Conservation (phyloP, 2,888 invertebrate genomes). For the Orchesellides sinensis region DNA sequence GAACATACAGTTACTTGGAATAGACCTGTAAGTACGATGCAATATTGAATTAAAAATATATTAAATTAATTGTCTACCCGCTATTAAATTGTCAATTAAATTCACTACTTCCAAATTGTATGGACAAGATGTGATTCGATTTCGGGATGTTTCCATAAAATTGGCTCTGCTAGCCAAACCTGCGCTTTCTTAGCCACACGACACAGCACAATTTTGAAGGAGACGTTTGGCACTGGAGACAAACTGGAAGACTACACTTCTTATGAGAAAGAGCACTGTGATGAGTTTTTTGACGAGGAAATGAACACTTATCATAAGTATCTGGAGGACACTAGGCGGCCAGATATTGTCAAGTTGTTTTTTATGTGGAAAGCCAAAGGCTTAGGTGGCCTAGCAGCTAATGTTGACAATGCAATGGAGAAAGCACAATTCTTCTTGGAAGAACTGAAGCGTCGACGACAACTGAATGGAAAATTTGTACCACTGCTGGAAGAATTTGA, state of each 20-base stretch:
- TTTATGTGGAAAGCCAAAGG: conserved; percentile 96
- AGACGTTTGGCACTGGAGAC: conserved; percentile 32
- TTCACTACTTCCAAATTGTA: not conserved
- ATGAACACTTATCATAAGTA: conserved; percentile 93
- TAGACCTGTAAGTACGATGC: conserved; percentile 39
- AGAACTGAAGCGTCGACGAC: conserved; percentile 80
- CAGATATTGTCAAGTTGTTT: conserved; percentile 98
- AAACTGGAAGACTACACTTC: conserved; percentile 8
- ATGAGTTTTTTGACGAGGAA: conserved; percentile 81
- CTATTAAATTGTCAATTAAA: too few relatives aligned
- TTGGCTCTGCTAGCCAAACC: conserved; percentile 41
- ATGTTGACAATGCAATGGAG: conserved; percentile 87
- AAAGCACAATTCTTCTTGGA: conserved; percentile 85
- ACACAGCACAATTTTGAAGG: conserved; percentile 39
- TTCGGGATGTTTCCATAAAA: conserved; percentile 96
- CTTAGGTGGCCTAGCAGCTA: conserved; percentile 78
- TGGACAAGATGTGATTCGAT: conserved; percentile 94
- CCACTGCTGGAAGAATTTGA: conserved; percentile 88
- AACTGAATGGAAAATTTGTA: conserved; percentile 81
- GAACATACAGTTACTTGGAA: conserved; percentile 33
- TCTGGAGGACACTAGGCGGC: conserved; percentile 96
- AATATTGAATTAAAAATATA: too few relatives aligned
- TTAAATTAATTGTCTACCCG: too few relatives aligned
- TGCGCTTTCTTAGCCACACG: conserved; percentile 31
- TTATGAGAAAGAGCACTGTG: conserved; percentile 81